Conservation (phyloP, 2,797 vertebrate species). For the Falco berigora region DNA sequence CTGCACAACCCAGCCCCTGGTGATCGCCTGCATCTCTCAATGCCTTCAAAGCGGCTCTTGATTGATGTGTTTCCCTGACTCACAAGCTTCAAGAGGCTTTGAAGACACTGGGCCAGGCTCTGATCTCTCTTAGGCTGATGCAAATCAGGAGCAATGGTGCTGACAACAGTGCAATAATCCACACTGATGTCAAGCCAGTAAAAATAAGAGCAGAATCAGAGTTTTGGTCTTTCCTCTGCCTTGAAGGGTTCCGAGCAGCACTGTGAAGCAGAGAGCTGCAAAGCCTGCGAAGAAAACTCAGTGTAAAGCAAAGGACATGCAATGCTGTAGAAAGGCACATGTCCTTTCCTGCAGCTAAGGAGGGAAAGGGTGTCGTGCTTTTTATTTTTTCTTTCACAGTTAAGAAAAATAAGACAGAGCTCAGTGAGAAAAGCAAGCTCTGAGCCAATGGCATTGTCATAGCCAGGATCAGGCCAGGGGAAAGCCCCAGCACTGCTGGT, state of each 20-base stretch:
- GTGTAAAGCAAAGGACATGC: neutral
- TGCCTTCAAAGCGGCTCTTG: slow-evolving; percentile 47
- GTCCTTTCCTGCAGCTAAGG: neutral
- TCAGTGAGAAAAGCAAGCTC: neutral
- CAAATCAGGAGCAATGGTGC: slow-evolving; percentile 53
- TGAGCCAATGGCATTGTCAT: neutral
- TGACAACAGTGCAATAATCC: slow-evolving; percentile 52
- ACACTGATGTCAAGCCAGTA: slow-evolving; percentile 59
- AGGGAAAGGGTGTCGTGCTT: neutral
- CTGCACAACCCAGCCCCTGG: slow-evolving; percentile 38
- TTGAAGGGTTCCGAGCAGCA: slow-evolving; percentile 6
- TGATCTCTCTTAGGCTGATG: slow-evolving; percentile 51
- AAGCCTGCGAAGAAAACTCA: neutral
- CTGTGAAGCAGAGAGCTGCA: neutral
- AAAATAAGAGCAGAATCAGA: slow-evolving; percentile 42
- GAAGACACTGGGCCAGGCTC: slow-evolving; percentile 45
- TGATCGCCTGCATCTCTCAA: slow-evolving; percentile 12
- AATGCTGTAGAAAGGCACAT: neutral
- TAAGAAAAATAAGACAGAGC: neutral
- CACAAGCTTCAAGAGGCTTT: slow-evolving; percentile 48
- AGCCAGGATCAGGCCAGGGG: neutral
- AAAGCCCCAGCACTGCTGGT: neutral
- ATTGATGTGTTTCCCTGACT: slow-evolving; percentile 62
- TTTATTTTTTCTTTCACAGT: neutral
- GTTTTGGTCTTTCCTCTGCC: slow-evolving; percentile 13